Conservation (phyloP, 2,113 vertebrate genomes). For the Osmerus mordax region DNA sequence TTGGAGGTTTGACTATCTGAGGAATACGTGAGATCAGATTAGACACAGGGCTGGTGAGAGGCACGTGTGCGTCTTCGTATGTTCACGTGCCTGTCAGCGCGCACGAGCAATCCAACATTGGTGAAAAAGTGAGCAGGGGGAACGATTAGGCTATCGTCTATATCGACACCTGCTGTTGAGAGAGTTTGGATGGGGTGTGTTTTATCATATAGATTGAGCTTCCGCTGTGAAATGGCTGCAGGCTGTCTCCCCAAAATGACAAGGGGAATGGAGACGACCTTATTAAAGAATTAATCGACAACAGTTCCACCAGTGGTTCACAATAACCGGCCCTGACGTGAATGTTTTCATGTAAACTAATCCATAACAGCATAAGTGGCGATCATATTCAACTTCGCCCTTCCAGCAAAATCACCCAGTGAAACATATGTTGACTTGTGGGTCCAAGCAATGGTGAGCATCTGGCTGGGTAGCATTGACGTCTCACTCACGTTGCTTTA, state of each 20-base stretch:
- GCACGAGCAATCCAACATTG: not conserved
- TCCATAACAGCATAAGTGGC: slow-evolving; percentile 9
- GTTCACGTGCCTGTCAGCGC: not conserved
- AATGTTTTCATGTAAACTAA: slow-evolving; percentile 13
- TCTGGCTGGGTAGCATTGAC: slow-evolving; percentile 12
- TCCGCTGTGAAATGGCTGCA: not conserved
- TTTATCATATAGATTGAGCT: slow-evolving; percentile 33
- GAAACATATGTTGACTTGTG: not conserved
- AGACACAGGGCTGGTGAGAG: slow-evolving; percentile 5
- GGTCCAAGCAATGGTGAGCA: slow-evolving; percentile 3
- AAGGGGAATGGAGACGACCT: slow-evolving; percentile 1
- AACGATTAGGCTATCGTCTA: slow-evolving; percentile 9
- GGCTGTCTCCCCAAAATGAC: not conserved
- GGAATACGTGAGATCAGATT: slow-evolving; percentile 22
- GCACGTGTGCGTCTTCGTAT: not conserved
- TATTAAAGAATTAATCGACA: slow-evolving; percentile 13
- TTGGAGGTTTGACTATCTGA: slow-evolving; percentile 13
- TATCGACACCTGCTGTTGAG: slow-evolving; percentile 5
- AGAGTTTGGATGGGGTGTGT: not conserved
- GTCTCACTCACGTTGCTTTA: slow-evolving; percentile 8
- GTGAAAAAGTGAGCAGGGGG: slow-evolving; percentile 7
- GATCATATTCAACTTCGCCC: slow-evolving; percentile 4
- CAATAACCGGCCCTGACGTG: slow-evolving; percentile 11
- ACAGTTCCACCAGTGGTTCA: slow-evolving; percentile 9
- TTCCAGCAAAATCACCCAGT: not conserved